Evolutionary conservation across 2,888 invertebrate genomes (phyloP).

Genomic region (Xestia xanthographa): DNA sequence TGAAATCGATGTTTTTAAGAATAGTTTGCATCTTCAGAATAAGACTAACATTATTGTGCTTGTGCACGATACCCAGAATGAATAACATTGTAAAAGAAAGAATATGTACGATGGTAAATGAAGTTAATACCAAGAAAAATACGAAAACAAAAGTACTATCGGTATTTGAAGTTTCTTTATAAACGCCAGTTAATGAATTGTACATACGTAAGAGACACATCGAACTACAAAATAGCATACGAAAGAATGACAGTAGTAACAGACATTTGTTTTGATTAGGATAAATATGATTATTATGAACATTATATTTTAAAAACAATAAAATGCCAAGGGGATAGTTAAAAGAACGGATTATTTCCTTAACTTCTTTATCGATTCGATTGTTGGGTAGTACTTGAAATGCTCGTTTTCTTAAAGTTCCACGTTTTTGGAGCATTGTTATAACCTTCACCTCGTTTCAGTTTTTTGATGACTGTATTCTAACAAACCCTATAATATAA

Average conservation of each 20-base stretch:
- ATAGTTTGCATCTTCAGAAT: constrained; percentile 51
- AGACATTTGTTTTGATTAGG: constrained; percentile 8
- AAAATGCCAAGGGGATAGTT: constrained; percentile 4
- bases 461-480: background rate
- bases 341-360: constrained; percentile 22
- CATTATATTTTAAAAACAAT: constrained; percentile 26
- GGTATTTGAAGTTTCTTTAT: background rate
- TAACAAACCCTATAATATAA: background rate
- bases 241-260: constrained; percentile 19
- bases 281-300: constrained; percentile 39
- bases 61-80: constrained; percentile 21
- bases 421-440: background rate
- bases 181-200: fast-evolving
- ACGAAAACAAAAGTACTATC: background rate
- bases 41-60: constrained; percentile 29
- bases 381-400: constrained; percentile 25
- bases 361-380: constrained; percentile 13
- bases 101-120: background rate
- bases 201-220: background rate
- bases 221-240: background rate
- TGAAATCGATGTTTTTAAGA: constrained; percentile 28
- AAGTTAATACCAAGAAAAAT: background rate
- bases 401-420: background rate
- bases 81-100: constrained; percentile 16
- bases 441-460: background rate